These are phyloP conservation scores for Meiosimyza decipiens DNA, from an alignment of 2,888 invertebrate genomes.

Conservation along the genomic window DNA sequence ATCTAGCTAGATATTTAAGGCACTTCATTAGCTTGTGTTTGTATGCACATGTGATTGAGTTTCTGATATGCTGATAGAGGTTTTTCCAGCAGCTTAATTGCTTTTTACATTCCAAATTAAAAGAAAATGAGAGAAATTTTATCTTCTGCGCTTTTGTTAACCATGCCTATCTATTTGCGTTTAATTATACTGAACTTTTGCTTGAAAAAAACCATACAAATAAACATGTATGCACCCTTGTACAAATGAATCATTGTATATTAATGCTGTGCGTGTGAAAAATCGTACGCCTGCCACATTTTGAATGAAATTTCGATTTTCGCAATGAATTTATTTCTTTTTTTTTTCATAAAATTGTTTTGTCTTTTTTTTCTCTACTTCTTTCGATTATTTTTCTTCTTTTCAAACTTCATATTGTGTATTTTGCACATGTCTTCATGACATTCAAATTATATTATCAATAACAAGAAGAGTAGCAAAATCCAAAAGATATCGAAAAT, in stretches of 20 bases:
- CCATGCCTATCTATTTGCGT: too few species aligned
- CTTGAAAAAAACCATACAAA: background rate
- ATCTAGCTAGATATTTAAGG: too few species aligned
- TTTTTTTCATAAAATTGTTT: background rate
- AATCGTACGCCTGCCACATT: background rate
- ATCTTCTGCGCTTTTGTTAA: too few species aligned
- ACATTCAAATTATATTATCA: constrained; percentile 23
- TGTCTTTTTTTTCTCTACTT: too few species aligned
- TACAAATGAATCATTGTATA: background rate
- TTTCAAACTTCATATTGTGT: background rate
- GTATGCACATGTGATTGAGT: too few species aligned
- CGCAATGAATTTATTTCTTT: background rate
- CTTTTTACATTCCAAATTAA: too few species aligned
- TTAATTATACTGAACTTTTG: too few species aligned
- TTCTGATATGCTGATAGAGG: too few species aligned
- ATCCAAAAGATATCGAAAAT: constrained; percentile 14
- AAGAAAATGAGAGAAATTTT: too few species aligned
- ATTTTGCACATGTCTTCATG: constrained; percentile 16
- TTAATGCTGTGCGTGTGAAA: background rate
- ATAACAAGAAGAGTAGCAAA: background rate
- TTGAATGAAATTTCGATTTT: constrained; percentile 20
- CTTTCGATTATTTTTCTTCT: background rate
- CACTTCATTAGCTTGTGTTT: too few species aligned
- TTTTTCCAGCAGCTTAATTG: too few species aligned
- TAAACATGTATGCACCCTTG: background rate